phyloP scores from a whole-genome alignment of 2,888 invertebrate species.

The Caradrina clavipalpis region DNA sequence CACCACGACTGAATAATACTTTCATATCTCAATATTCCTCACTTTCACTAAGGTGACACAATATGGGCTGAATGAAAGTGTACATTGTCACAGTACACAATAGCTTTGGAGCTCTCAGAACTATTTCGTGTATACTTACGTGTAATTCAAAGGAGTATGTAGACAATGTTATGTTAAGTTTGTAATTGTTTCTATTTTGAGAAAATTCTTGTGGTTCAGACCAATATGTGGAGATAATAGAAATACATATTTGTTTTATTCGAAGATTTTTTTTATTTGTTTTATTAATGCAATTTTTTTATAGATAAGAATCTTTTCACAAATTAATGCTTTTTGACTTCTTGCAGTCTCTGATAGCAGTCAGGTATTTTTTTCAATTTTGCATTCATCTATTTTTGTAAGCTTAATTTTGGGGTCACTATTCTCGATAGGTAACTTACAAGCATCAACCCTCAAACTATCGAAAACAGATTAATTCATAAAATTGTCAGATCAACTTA shows the following conservation, averaged over 20 bases:
- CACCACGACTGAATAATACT: conserved; percentile 53
- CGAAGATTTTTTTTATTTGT: too few species aligned
- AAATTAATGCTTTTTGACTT: too few species aligned
- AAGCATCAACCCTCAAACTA: too few species aligned
- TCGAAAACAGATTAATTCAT: conserved; percentile 23
- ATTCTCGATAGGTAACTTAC: too few species aligned
- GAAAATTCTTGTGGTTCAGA: neutral
- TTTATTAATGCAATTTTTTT: neutral
- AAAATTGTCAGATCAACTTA: conserved; percentile 13
- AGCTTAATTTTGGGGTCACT: too few species aligned
- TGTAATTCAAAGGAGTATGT: conserved; percentile 59
- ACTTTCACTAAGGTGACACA: conserved; percentile 83
- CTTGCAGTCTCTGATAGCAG: too few species aligned
- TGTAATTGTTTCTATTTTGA: conserved; percentile 8
- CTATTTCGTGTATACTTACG: conserved; percentile 69
- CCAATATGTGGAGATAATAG: neutral
- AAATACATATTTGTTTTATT: neutral
- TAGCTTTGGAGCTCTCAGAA: conserved; percentile 70
- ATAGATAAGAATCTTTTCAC: neutral
- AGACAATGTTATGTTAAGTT: conserved; percentile 25
- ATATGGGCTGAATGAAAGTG: conserved; percentile 82
- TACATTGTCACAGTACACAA: conserved; percentile 84
- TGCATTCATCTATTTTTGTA: too few species aligned
- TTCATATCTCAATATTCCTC: conserved; percentile 68
- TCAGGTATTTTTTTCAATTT: too few species aligned